These are phyloP conservation scores for Salvelinus namaycush DNA, from an alignment of 2,113 vertebrate genomes.

Conservation along the genomic window DNA sequence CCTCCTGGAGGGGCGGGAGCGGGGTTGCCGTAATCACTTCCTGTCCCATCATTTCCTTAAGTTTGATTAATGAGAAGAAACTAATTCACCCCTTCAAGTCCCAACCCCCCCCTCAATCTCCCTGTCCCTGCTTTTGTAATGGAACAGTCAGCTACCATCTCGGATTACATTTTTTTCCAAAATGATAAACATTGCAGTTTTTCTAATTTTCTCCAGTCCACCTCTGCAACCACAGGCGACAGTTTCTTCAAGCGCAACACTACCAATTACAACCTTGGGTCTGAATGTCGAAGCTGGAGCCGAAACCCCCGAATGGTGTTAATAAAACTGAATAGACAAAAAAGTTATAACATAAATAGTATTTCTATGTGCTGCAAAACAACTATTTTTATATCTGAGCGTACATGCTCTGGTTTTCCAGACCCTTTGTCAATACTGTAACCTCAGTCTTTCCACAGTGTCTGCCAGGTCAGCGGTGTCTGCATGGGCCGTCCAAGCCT, in stretches of 20 bases:
- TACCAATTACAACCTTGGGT: conserved; percentile 18
- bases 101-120: neutral
- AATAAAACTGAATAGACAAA: conserved; percentile 11
- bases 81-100: conserved; percentile 44
- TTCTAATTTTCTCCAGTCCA: neutral
- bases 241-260: neutral
- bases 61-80: conserved; percentile 70
- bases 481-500: conserved; percentile 36
- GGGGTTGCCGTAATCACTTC: conserved; percentile 79
- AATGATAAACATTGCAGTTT: conserved; percentile 35
- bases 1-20: conserved; percentile 72
- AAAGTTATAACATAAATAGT: too few species aligned
- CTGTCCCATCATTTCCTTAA: conserved; percentile 87
- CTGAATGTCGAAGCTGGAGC: conserved; percentile 11
- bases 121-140: conserved; percentile 24
- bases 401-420: conserved; percentile 24
- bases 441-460: conserved; percentile 62
- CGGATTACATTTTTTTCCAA: conserved; percentile 27
- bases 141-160: conserved; percentile 23
- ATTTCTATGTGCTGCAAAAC: conserved; percentile 5
- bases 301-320: conserved; percentile 23
- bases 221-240: conserved; percentile 30
- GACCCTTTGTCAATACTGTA: conserved; percentile 31
- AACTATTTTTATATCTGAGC: neutral
- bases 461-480: conserved; percentile 53